Evolutionary conservation across 2,113 vertebrate genomes (phyloP).

Genomic region (Opisthocomus hoazin): DNA sequence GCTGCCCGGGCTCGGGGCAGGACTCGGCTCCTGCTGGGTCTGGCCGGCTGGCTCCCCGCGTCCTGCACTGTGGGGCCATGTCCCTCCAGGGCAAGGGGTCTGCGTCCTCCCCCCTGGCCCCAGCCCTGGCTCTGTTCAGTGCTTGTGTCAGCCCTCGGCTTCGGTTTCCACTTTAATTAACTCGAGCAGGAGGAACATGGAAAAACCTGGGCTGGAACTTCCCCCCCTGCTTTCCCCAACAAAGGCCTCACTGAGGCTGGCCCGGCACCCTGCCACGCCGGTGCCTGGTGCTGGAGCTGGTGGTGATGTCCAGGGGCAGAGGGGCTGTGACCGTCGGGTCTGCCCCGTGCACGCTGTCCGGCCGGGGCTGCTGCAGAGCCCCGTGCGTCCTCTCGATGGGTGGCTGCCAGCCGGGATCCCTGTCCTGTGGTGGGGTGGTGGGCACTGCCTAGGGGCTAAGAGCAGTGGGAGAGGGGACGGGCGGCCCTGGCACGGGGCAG

Average conservation of each 20-base stretch:
- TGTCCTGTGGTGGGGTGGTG: not conserved
- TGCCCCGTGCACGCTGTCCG: rapidly evolving
- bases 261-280: not conserved
- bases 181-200: conserved; percentile 43
- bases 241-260: conserved; percentile 48
- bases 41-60: rapidly evolving
- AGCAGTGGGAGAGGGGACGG: rapidly evolving
- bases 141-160: not conserved
- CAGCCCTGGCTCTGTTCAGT: not conserved
- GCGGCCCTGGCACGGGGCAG: not conserved
- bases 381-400: rapidly evolving
- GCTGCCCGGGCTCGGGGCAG: not conserved
- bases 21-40: not conserved
- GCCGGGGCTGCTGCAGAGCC: not conserved
- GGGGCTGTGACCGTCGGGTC: rapidly evolving
- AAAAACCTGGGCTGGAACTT: conserved; percentile 42
- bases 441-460: not conserved
- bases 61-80: not conserved
- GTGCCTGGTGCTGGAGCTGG: not conserved
- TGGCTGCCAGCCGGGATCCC: not conserved
- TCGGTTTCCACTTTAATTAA: conserved; percentile 52
- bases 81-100: not conserved
- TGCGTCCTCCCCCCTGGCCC: not conserved
- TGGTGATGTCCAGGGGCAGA: too few species aligned
- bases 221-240: conserved; percentile 26